Evolutionary conservation across 2,113 vertebrate genomes (phyloP).

Genomic region (Plecturocebus donacophilus): DNA sequence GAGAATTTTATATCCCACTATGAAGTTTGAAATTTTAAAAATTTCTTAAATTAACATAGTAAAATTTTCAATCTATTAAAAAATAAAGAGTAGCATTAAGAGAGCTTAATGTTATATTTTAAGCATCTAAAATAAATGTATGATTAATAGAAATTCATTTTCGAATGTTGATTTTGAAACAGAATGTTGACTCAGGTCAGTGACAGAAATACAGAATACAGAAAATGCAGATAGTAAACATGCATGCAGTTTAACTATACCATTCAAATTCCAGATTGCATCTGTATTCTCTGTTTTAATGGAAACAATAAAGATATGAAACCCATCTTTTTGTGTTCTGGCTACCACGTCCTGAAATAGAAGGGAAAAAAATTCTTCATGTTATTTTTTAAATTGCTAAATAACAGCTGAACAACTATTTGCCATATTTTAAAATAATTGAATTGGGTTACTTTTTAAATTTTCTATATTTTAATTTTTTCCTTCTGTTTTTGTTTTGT

Average conservation of each 20-base stretch:
- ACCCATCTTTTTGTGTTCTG: constrained; percentile 91
- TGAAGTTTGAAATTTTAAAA: background rate
- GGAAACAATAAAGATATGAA: constrained; percentile 89
- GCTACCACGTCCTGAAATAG: constrained; percentile 84
- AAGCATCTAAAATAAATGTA: constrained; percentile 14
- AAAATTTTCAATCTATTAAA: background rate
- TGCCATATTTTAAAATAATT: background rate
- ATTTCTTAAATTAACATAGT: background rate
- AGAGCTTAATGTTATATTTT: background rate
- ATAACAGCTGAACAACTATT: background rate
- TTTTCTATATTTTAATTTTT: no score
- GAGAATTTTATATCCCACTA: background rate
- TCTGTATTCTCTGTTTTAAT: constrained; percentile 82
- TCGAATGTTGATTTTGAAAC: constrained; percentile 8
- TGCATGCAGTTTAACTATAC: constrained; percentile 74
- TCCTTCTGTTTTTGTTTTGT: no score
- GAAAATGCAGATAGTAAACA: background rate
- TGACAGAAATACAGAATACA: background rate
- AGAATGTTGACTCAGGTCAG: constrained; percentile 10
- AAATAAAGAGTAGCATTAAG: background rate
- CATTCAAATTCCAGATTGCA: constrained; percentile 89
- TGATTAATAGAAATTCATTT: constrained; percentile 9
- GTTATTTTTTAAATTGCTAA: background rate
- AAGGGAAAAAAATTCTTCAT: background rate
- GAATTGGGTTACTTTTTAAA: background rate